Evolutionary conservation across 2,888 invertebrate species (phyloP).

Genomic region (Synanthedon tipuliformis): DNA sequence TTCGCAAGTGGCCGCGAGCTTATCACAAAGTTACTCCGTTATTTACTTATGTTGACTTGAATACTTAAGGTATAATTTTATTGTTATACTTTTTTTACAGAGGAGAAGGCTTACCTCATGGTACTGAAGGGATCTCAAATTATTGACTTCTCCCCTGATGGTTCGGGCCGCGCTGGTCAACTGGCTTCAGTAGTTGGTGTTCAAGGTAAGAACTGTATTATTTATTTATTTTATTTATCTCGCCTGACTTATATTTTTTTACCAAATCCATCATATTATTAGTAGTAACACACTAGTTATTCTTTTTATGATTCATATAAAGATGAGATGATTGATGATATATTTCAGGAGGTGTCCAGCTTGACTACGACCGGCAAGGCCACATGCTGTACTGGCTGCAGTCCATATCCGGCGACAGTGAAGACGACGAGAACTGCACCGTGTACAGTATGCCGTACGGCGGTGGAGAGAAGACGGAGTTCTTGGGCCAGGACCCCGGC

Average conservation of each 20-base stretch:
- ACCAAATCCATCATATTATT: background rate
- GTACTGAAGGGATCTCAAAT: constrained; percentile 91
- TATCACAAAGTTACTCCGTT: too few relatives aligned
- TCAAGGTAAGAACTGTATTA: constrained; percentile 37
- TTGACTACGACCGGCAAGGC: constrained; percentile 92
- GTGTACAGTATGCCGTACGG: constrained; percentile 86
- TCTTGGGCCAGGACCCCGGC: constrained; percentile 85
- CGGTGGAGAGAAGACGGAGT: constrained; percentile 81
- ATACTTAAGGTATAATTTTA: background rate
- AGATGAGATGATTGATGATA: too few relatives aligned
- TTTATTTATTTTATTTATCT: background rate
- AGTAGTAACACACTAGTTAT: too few relatives aligned
- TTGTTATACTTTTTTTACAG: constrained; percentile 41
- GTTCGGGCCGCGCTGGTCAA: constrained; percentile 81
- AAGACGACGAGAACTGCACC: constrained; percentile 87
- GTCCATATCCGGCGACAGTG: constrained; percentile 72
- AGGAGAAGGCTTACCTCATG: constrained; percentile 90
- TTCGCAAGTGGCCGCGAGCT: too few relatives aligned
- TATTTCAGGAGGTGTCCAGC: constrained; percentile 78
- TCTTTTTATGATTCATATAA: too few relatives aligned
- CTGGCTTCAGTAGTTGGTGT: constrained; percentile 90
- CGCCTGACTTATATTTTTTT: background rate
- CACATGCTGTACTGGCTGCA: constrained; percentile 91
- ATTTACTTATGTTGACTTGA: too few relatives aligned
- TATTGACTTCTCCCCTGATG: constrained; percentile 83